Percentiles rank a stretch among this genome's conserved stretches.
Evolutionary conservation across 2,113 vertebrate species (phyloP).

Genomic region (Tetrax tetrax): DNA sequence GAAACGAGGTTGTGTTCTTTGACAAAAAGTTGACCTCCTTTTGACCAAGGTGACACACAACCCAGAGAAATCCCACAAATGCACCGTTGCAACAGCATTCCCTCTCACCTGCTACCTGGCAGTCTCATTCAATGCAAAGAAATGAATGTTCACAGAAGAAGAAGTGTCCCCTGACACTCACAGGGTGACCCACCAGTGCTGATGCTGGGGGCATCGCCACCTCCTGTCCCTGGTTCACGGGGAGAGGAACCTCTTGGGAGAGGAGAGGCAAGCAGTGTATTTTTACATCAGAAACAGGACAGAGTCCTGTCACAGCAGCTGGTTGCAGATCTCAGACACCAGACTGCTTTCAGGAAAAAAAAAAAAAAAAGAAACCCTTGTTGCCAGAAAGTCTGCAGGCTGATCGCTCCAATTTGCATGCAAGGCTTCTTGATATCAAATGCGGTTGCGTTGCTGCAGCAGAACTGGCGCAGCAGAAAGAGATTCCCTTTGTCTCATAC

Average conservation of each 20-base stretch:
- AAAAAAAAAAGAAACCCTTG: background rate
- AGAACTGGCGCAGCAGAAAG: background rate
- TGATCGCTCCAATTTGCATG: background rate
- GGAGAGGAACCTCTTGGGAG: background rate
- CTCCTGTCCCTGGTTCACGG: background rate
- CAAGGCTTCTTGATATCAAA: accelerated
- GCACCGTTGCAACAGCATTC: background rate
- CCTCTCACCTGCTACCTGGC: background rate
- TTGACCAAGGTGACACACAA: background rate
- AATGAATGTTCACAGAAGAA: background rate
- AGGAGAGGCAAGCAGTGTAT: background rate
- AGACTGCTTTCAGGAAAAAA: background rate
- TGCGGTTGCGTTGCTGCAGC: background rate
- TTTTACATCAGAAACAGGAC: background rate
- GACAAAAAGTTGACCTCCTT: background rate
- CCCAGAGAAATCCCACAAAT: background rate
- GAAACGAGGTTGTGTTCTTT: background rate
- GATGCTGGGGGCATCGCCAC: accelerated
- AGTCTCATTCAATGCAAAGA: background rate
- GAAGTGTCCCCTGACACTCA: background rate
- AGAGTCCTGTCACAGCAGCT: background rate
- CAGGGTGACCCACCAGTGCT: background rate
- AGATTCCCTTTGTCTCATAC: background rate
- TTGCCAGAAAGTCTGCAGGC: background rate
- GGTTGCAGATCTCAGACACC: background rate